A percentile compares a stretch with the other conserved stretches of the same genome.
Conservation (phyloP, 2,797 vertebrate species). For the Nothura maculosa region DNA sequence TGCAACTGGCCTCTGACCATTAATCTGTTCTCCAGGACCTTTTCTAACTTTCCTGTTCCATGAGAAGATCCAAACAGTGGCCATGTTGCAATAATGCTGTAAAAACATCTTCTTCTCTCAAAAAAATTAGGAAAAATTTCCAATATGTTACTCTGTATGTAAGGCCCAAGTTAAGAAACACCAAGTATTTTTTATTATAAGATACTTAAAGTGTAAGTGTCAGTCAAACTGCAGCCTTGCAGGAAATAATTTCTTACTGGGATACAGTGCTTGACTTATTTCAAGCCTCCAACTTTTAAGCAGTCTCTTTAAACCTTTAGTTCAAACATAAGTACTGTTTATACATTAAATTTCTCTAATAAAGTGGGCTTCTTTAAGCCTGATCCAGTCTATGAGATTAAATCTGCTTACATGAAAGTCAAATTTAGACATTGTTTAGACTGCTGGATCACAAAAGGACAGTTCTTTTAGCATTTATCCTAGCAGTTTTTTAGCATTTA, state of each 20-base stretch:
- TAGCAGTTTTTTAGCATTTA: too few relatives aligned
- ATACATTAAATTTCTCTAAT: background rate
- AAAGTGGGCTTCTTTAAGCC: background rate
- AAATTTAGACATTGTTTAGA: background rate
- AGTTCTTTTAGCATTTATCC: background rate
- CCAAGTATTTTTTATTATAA: background rate
- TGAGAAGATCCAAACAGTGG: background rate
- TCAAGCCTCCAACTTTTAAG: background rate
- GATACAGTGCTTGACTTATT: background rate
- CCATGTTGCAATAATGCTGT: background rate
- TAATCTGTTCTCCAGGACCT: background rate
- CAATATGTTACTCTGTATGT: background rate
- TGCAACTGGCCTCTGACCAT: background rate
- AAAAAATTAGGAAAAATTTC: background rate
- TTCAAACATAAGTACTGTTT: background rate
- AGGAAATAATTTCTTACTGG: background rate
- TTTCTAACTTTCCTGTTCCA: background rate
- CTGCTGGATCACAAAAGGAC: background rate
- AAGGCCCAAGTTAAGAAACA: background rate
- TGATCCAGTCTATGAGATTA: background rate
- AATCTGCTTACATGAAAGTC: background rate
- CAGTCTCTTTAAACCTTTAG: background rate
- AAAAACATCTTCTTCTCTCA: background rate
- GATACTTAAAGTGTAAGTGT: background rate
- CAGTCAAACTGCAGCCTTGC: background rate